Conservation (phyloP, 2,888 invertebrate species). For the Mesoligia furuncula region DNA sequence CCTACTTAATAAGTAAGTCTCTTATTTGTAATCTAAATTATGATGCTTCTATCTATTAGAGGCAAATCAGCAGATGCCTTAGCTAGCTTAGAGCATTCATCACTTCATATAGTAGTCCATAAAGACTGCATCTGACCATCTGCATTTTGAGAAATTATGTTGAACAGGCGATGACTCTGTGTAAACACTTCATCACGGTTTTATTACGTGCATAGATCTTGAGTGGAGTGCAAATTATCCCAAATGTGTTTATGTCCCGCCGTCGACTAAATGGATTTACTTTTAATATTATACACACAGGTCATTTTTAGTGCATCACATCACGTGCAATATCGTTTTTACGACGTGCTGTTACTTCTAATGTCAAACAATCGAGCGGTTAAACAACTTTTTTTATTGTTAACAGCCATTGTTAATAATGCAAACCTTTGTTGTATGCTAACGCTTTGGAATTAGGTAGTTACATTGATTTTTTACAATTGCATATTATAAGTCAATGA, state of each 20-base stretch:
- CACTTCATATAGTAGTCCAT: not conserved
- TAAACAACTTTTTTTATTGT: conserved; percentile 74
- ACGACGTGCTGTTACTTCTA: conserved; percentile 69
- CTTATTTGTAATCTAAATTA: not conserved
- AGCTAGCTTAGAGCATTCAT: not conserved
- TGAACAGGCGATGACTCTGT: conserved; percentile 22
- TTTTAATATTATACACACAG: conserved; percentile 40
- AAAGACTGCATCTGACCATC: not conserved
- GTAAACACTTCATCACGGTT: conserved; percentile 41
- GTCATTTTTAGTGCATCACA: conserved; percentile 69
- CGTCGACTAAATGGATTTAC: conserved; percentile 48
- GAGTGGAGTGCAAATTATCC: conserved; percentile 41
- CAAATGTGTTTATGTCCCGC: conserved; percentile 55
- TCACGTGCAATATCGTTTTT: conserved; percentile 67
- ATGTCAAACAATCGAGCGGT: conserved; percentile 76
- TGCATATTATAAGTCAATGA: conserved; percentile 69
- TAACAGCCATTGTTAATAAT: conserved; percentile 74
- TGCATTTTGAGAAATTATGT: conserved; percentile 9
- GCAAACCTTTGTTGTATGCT: conserved; percentile 71
- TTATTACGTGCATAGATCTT: conserved; percentile 50
- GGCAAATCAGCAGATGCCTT: not conserved
- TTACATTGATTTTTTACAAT: conserved; percentile 72
- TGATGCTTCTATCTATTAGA: not conserved
- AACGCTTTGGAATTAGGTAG: conserved; percentile 69
- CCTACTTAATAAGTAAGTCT: not conserved